phyloP scores from a whole-genome alignment of 2,888 invertebrate genomes.

The Ochlodes sylvanus region DNA sequence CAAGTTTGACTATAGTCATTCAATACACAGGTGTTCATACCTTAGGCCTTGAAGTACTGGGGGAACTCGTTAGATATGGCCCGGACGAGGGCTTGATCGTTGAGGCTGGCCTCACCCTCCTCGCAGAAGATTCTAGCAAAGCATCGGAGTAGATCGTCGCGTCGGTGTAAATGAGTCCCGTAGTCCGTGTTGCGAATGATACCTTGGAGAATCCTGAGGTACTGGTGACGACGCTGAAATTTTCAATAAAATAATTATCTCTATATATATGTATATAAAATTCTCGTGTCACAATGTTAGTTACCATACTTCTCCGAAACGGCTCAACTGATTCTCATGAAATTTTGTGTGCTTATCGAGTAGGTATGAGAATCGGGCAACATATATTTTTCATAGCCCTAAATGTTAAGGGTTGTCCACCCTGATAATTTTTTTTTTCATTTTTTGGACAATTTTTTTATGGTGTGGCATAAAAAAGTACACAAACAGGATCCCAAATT shows the following conservation, averaged over 20 bases:
- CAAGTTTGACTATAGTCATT: not conserved
- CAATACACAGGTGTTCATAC: slow-evolving; percentile 35
- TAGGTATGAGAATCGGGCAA: too few relatives aligned
- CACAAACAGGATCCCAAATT: too few relatives aligned
- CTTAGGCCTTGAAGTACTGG: slow-evolving; percentile 88
- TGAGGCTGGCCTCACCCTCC: slow-evolving; percentile 89
- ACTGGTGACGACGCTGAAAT: slow-evolving; percentile 89
- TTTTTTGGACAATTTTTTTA: too few relatives aligned
- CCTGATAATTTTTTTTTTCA: too few relatives aligned
- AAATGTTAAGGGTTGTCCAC: too few relatives aligned
- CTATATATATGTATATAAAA: too few relatives aligned
- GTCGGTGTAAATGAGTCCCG: slow-evolving; percentile 91
- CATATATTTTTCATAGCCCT: too few relatives aligned
- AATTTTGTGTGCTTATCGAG: too few relatives aligned
- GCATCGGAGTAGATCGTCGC: slow-evolving; percentile 92
- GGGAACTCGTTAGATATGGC: slow-evolving; percentile 95
- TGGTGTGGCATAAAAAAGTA: too few relatives aligned
- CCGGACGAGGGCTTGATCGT: slow-evolving; percentile 91
- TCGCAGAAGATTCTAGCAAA: slow-evolving; percentile 95
- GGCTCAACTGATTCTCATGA: too few relatives aligned
- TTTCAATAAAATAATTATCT: not conserved
- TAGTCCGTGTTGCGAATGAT: slow-evolving; percentile 93
- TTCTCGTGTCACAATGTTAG: too few relatives aligned
- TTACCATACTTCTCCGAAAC: too few relatives aligned
- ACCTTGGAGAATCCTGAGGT: slow-evolving; percentile 91